Percentiles rank a stretch among this genome's conserved stretches.
Conservation (phyloP, 1,140 invertebrate genomes). For the Neuroterus valhalla region DNA sequence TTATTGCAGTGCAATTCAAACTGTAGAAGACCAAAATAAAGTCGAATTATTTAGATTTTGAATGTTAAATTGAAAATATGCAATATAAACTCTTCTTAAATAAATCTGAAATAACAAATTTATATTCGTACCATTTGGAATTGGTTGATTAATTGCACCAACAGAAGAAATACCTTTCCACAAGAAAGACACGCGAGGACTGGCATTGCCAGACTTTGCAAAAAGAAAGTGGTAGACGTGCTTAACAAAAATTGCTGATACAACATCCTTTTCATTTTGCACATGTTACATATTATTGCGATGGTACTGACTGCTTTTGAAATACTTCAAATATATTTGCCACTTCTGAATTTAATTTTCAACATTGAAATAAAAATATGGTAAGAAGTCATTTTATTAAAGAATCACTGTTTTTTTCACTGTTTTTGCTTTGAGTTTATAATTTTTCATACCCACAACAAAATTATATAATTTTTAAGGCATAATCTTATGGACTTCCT, state of each 20-base stretch:
- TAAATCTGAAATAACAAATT: not conserved
- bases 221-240: slow-evolving; percentile 38
- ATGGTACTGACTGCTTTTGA: slow-evolving; percentile 46
- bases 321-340: slow-evolving; percentile 5
- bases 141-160: not conserved
- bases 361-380: no score
- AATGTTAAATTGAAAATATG: no score
- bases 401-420: no score
- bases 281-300: slow-evolving; percentile 56
- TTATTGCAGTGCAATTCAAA: no score
- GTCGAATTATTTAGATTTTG: no score
- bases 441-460: no score
- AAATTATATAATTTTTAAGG: no score
- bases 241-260: slow-evolving; percentile 59
- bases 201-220: not conserved
- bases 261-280: slow-evolving; percentile 60
- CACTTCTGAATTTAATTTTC: no score
- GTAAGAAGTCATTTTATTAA: no score
- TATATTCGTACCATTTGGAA: not conserved
- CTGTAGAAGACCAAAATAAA: no score
- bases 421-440: no score
- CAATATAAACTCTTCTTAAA: not conserved
- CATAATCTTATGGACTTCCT: no score
- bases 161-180: slow-evolving; percentile 3
- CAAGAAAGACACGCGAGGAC: slow-evolving; percentile 9